Base-by-base conservation (phyloP, 2,888 invertebrate species). In the Margaritifera margaritifera region DNA sequence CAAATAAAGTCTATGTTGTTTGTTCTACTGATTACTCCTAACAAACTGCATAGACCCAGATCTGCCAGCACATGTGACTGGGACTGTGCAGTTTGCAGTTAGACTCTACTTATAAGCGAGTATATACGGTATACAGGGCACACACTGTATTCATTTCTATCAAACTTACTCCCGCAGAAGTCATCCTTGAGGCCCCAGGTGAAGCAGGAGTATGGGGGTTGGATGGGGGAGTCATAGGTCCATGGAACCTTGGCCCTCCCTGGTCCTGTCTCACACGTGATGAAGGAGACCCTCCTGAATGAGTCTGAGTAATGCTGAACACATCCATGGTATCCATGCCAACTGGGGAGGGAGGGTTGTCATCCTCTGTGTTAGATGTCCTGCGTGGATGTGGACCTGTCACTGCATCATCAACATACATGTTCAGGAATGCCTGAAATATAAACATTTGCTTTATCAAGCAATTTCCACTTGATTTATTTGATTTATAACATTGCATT, bases 331-430 rank as follows among this genome's bases (percentile, higher is more conserved):
- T 72, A 69, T 89, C 88, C 88, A 95, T 94, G 0, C 95, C 93
- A 82, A 96, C 94, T 0, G 98, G 98, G 0, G 97, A 97, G 0
- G 97, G 96, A 1, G 98, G 98, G 91, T 98, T 97, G 87, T 98
- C 98, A 86, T 98, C 98, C 89, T 98, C 98, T 2, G 96, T 96
- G 80, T 97, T 94, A 1, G 96, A 94, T 69, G 95, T 92, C 1
- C 93, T 90, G n/a, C 95, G 91, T 51, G 86, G 83, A 80, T 93
- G 95, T 57, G 95, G 94, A 18, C 95, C 95, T 18, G 83, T 79
- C 50, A 85, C 84, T 69, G 93, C 94, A 86, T 98, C 97, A 85
- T 98, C 97, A 1, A 97, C 96, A 88, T 97, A 98, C 89, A 97
- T 95, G 18, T 95, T 96, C 51, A 98, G 91, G 90, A 98, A 98